Evolutionary conservation across 2,888 invertebrate genomes (phyloP).

Genomic region (Drosophila cognata): DNA sequence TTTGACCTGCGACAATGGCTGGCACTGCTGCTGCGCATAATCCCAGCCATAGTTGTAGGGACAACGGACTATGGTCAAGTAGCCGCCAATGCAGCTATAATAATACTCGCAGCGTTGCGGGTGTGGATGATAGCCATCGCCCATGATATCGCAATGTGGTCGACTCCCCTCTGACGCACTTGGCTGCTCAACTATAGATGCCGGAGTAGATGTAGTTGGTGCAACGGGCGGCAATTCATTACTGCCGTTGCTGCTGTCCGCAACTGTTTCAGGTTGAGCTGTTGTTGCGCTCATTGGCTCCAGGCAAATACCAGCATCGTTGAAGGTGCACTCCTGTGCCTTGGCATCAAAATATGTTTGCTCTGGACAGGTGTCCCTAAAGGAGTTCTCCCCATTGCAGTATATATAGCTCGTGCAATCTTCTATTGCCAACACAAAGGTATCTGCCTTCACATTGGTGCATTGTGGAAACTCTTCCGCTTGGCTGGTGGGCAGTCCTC

Average conservation of each 20-base stretch:
- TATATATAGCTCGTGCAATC: constrained; percentile 77
- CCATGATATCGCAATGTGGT: constrained; percentile 49
- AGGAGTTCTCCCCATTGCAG: constrained; percentile 69
- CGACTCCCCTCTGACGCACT: constrained; percentile 20
- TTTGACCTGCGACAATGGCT: constrained; percentile 56
- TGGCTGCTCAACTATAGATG: not conserved
- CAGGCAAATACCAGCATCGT: constrained; percentile 64
- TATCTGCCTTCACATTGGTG: constrained; percentile 36
- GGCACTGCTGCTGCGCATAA: constrained; percentile 61
- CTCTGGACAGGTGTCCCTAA: constrained; percentile 69
- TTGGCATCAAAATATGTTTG: constrained; percentile 71
- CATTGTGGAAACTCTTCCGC: constrained; percentile 69
- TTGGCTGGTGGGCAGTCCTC: not conserved
- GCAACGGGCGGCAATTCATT: not conserved
- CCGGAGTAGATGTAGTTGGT: constrained; percentile 3
- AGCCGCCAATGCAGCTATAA: constrained; percentile 73
- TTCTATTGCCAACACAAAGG: constrained; percentile 61
- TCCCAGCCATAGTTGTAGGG: constrained; percentile 77
- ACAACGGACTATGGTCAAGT: constrained; percentile 74
- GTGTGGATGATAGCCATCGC: constrained; percentile 68
- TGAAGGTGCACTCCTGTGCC: constrained; percentile 67
- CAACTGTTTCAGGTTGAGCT: not conserved
- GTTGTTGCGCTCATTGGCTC: constrained; percentile 7
- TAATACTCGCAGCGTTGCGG: constrained; percentile 77
- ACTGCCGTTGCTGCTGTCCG: not conserved